Evolutionary conservation across 2,113 vertebrate species (phyloP), one percentile per base, ranked within the genome.

Genomic region (Hippoglossus stenolepis): DNA sequence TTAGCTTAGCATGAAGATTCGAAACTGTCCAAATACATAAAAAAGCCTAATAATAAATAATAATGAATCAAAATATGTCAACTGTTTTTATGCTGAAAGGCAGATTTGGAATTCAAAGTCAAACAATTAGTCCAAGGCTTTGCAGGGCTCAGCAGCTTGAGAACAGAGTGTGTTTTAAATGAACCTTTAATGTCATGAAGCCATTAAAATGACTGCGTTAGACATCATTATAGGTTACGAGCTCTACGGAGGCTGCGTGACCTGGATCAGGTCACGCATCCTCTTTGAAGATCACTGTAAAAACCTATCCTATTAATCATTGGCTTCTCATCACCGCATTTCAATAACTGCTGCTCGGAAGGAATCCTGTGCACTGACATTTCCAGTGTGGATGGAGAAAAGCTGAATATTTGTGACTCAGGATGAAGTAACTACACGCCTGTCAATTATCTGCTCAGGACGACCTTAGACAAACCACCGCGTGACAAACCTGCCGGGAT

Each of bases 381-480:
- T 82, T 87, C 47, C 64, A 68, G 68, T 87, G n/a, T 65, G 35
- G 53, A 3, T 53, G 70, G 65, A 28, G 78, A 81, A 81, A 72
- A 43, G 65, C 28, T 49, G 65, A 69, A 74, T 81, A 73, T 88
- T 66, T 89, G 66, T 84, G 77, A 73, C 72, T 80, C 76, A 73
- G 73, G 65, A 84, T 77, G 69, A 86, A 87, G 79, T 84, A 75
- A 73, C 82, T 40, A 45, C 79, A 73, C 23, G 68, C 63, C 61
- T 84, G 79, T 82, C 79, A 89, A 82, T 88, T 79, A 85, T 66
- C 71, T 87, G 62, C 68, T 71, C 35, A 60, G 65, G 78, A 64
- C 82, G 40, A 43, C 40, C 40, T 43, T 12, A 43, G 12, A 43
- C 40, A 43, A 43, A 43, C 40, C 9, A 12, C 40, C 2, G 40